phyloP scores from a whole-genome alignment of 2,888 invertebrate species.

The Cantharis nigra region DNA sequence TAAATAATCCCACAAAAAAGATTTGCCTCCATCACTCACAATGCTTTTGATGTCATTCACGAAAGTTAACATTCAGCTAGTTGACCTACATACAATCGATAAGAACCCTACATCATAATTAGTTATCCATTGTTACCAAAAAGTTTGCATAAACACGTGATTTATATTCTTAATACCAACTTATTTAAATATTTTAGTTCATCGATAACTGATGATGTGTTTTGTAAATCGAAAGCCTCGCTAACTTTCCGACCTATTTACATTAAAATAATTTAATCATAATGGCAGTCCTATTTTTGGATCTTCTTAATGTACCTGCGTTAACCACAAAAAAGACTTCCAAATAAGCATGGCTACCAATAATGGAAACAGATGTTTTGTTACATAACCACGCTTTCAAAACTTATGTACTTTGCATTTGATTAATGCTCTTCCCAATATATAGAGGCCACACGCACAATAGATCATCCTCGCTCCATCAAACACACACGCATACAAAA shows the following conservation, averaged over 20 bases:
- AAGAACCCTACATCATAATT: neutral
- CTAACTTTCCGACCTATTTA: neutral
- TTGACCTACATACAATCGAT: neutral
- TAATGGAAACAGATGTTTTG: slow-evolving; percentile 27
- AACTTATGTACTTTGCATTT: slow-evolving; percentile 31
- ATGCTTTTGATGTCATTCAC: neutral
- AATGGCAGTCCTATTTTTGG: neutral
- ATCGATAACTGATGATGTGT: neutral
- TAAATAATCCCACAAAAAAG: neutral
- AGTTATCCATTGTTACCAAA: neutral
- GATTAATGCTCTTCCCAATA: slow-evolving; percentile 37
- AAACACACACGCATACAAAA: slow-evolving; percentile 20
- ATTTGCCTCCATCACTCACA: no score
- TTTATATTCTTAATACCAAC: neutral
- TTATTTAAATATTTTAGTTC: neutral
- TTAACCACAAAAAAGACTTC: slow-evolving; percentile 12
- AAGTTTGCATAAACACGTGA: neutral
- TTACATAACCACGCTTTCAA: slow-evolving; percentile 24
- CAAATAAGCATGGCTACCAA: slow-evolving; percentile 24
- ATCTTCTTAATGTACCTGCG: neutral
- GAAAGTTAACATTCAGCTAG: neutral
- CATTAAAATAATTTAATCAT: neutral
- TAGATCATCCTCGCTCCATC: slow-evolving; percentile 28
- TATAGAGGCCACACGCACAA: slow-evolving; percentile 19
- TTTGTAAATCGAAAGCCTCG: neutral